Conservation (phyloP, 2,113 vertebrate genomes). For the Nettapus auritus region DNA sequence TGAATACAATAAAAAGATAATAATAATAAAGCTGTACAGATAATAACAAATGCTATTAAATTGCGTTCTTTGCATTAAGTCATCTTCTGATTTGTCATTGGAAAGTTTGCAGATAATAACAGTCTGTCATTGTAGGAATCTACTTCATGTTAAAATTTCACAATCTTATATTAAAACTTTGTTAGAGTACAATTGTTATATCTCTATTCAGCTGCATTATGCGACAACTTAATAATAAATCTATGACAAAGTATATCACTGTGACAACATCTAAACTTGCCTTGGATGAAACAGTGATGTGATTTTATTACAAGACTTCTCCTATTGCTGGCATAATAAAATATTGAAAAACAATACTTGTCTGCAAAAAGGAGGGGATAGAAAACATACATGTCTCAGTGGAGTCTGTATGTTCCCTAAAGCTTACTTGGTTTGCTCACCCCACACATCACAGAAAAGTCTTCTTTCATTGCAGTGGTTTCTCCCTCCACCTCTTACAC, state of each 20-base stretch:
- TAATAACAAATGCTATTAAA: constrained; percentile 47
- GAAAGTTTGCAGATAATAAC: constrained; percentile 60
- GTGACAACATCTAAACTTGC: constrained; percentile 67
- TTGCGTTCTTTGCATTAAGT: constrained; percentile 40
- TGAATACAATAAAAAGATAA: constrained; percentile 63
- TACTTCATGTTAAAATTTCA: constrained; percentile 65
- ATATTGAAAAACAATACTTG: constrained; percentile 47
- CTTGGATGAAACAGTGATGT: constrained; percentile 44
- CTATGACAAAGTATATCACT: constrained; percentile 66
- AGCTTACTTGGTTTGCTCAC: not conserved
- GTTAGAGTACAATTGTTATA: constrained; percentile 66
- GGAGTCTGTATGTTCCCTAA: not conserved
- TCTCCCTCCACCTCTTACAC: not conserved
- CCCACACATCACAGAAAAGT: not conserved
- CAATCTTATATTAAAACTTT: constrained; percentile 72
- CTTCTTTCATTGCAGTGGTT: not conserved
- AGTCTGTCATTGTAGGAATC: constrained; percentile 52
- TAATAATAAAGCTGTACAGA: constrained; percentile 56
- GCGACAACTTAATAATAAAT: constrained; percentile 70
- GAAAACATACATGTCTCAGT: accelerated
- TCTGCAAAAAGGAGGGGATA: not conserved
- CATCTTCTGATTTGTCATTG: constrained; percentile 60
- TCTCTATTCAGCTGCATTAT: constrained; percentile 59
- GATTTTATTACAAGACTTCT: constrained; percentile 73
- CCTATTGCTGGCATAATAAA: constrained; percentile 58